A percentile compares a stretch with the other conserved stretches of the same genome.
phyloP scores from a whole-genome alignment of 2,113 vertebrate species.

The Miniopterus natalensis region DNA sequence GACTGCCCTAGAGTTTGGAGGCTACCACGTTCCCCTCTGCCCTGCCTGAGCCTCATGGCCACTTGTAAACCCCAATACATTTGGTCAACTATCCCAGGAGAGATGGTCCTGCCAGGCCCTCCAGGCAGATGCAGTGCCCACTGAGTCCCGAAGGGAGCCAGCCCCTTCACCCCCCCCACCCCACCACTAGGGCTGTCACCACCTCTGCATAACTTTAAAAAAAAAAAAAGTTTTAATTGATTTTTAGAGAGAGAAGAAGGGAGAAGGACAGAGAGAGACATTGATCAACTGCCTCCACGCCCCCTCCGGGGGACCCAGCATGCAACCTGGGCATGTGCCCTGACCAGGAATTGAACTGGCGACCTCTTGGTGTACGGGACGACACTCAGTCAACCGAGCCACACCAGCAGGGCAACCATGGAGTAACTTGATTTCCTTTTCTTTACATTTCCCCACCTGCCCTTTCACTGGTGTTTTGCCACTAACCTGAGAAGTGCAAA shows the following conservation, averaged over 20 bases:
- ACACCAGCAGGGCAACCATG: no score
- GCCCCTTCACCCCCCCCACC: fast-evolving
- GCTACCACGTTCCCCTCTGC: fast-evolving
- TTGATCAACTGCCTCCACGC: no score
- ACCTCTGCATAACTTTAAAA: neutral
- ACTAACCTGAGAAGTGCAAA: neutral
- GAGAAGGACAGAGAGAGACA: no score
- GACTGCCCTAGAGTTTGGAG: neutral
- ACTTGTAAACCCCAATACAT: fast-evolving
- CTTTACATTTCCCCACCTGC: neutral
- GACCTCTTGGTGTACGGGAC: no score
- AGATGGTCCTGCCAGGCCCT: neutral
- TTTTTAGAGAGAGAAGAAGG: no score
- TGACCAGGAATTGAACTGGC: no score
- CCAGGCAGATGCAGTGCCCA: neutral
- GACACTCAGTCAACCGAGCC: no score
- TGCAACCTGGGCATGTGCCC: no score
- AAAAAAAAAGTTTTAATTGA: no score
- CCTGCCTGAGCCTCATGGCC: neutral
- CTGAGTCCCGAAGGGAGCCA: fast-evolving
- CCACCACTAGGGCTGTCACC: neutral
- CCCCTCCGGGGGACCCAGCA: no score
- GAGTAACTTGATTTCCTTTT: neutral
- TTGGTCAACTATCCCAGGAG: fast-evolving
- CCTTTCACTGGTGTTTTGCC: neutral